These are phyloP conservation scores for Formica aserva DNA, from an alignment of 2,888 invertebrate species.

Conservation along the genomic window DNA sequence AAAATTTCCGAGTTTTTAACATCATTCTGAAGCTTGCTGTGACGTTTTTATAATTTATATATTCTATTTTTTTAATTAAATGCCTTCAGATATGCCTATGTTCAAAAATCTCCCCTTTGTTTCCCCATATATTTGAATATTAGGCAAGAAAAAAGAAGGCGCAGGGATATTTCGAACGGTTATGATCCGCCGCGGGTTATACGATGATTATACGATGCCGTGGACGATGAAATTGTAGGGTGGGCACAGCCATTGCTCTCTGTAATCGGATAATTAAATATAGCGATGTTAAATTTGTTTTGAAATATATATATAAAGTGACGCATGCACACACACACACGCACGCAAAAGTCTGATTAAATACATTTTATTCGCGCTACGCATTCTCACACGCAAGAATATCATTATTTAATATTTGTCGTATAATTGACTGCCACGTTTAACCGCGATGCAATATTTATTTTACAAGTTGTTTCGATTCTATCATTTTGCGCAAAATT, in stretches of 20 bases:
- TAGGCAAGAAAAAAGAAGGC: not conserved
- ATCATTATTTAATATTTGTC: constrained; percentile 43
- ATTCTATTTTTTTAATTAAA: not conserved
- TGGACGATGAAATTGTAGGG: constrained; percentile 28
- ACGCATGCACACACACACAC: not conserved
- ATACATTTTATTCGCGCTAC: not conserved
- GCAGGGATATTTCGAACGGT: not conserved
- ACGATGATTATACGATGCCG: not conserved
- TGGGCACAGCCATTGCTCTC: not conserved
- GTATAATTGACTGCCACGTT: constrained; percentile 24
- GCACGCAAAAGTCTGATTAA: not conserved
- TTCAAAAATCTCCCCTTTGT: not conserved
- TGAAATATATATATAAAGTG: not conserved
- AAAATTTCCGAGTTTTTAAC: not conserved
- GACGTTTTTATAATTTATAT: not conserved
- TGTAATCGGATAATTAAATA: constrained; percentile 47
- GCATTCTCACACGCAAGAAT: not conserved
- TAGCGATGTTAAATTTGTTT: constrained; percentile 23
- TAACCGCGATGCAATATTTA: constrained; percentile 33
- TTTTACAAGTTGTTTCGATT: constrained; percentile 17
- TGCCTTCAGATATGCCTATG: not conserved
- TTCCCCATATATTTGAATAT: not conserved
- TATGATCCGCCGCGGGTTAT: not conserved
- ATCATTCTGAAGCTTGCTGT: not conserved
- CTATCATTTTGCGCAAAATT: constrained; percentile 31